phyloP scores from a whole-genome alignment of 2,888 invertebrate genomes.

The Nomada ruficornis region DNA sequence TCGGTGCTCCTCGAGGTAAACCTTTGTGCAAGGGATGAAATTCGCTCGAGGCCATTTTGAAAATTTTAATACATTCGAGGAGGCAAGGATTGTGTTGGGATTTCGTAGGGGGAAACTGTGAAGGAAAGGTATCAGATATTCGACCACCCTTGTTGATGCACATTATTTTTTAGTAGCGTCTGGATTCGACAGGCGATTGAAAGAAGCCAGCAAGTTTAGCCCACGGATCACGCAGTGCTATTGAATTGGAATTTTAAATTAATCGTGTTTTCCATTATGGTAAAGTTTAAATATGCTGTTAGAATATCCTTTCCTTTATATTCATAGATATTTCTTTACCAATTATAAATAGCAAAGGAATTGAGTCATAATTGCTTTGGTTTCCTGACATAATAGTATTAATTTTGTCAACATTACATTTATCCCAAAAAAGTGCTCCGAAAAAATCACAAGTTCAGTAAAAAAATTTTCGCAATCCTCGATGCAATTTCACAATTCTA shows the following conservation, averaged over 20 bases:
- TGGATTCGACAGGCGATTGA: slow-evolving; percentile 18
- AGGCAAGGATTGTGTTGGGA: slow-evolving; percentile 10
- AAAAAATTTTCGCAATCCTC: no score
- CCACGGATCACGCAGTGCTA: neutral
- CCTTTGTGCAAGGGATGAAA: slow-evolving; percentile 8
- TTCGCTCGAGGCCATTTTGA: slow-evolving; percentile 37
- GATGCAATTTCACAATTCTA: no score
- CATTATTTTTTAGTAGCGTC: slow-evolving; percentile 43
- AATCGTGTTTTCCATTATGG: neutral
- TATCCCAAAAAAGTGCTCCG: no score
- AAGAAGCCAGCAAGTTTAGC: neutral
- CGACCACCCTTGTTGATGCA: slow-evolving; percentile 12
- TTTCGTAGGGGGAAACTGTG: neutral
- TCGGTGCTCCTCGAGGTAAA: neutral
- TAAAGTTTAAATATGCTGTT: neutral
- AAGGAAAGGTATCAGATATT: slow-evolving; percentile 32
- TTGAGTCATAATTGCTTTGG: no score
- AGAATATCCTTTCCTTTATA: no score
- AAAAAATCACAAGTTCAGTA: no score
- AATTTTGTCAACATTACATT: no score
- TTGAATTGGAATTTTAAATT: slow-evolving; percentile 34
- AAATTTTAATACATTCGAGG: slow-evolving; percentile 50
- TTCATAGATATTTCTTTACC: no score
- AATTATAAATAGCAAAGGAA: no score
- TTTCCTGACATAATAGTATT: no score